A percentile compares a stretch with the other conserved stretches of the same genome.
These are phyloP conservation scores for Patella pellucida DNA, from an alignment of 2,888 invertebrate genomes.

Conservation along the genomic window DNA sequence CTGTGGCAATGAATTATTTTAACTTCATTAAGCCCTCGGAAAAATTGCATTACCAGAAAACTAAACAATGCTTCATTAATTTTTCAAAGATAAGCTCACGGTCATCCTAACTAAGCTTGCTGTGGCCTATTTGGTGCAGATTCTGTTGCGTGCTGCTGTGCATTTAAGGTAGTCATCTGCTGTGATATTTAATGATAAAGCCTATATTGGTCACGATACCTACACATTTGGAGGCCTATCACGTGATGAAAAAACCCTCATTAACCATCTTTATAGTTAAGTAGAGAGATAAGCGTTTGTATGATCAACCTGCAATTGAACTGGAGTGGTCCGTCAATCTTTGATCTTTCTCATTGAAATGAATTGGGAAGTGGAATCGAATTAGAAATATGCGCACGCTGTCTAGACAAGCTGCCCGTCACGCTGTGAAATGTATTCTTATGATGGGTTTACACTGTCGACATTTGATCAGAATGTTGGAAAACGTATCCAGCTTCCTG, in stretches of 20 bases:
- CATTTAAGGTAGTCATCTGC: too few relatives aligned
- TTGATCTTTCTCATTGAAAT: not conserved
- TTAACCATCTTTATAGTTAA: not conserved
- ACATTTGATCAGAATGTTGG: too few relatives aligned
- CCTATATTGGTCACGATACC: not conserved
- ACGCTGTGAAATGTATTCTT: not conserved
- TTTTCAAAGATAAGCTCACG: too few relatives aligned
- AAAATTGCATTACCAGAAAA: too few relatives aligned
- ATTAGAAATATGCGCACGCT: not conserved
- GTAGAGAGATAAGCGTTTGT: conserved; percentile 1
- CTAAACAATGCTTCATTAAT: too few relatives aligned
- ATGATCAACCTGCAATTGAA: not conserved
- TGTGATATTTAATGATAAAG: not conserved
- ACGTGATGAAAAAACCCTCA: not conserved
- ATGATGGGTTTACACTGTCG: too few relatives aligned
- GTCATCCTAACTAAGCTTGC: too few relatives aligned
- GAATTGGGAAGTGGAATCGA: not conserved
- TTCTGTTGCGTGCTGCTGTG: too few relatives aligned
- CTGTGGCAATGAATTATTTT: too few relatives aligned
- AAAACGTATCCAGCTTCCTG: too few relatives aligned
- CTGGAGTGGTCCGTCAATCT: not conserved
- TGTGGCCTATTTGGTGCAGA: too few relatives aligned
- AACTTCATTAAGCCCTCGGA: too few relatives aligned
- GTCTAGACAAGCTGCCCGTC: not conserved
- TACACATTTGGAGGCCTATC: not conserved